Evolutionary conservation across 2,888 invertebrate genomes (phyloP).

Genomic region (Idaea aversata): DNA sequence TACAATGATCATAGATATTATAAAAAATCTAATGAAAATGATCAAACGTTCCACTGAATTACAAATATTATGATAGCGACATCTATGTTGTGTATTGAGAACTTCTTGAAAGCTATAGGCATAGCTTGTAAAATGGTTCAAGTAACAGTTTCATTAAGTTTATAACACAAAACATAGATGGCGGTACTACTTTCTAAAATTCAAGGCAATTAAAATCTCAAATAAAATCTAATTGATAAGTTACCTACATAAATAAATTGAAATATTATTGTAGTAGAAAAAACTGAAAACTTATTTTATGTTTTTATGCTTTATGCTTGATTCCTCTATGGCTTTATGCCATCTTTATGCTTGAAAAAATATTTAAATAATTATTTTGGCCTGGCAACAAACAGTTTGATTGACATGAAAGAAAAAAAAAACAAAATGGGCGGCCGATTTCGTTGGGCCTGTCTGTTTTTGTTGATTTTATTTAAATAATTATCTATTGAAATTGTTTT

Average conservation of each 20-base stretch:
- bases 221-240: too few species aligned
- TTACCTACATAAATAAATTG: too few species aligned
- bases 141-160: background rate
- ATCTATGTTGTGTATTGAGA: conserved; percentile 14
- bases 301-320: too few species aligned
- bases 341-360: too few species aligned
- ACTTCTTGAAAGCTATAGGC: background rate
- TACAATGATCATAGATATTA: too few species aligned
- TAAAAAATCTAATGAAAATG: too few species aligned
- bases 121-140: background rate
- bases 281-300: background rate
- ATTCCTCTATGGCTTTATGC: too few species aligned
- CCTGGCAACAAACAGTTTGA: conserved; percentile 32
- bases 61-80: conserved; percentile 6
- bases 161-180: background rate
- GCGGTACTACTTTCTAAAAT: background rate
- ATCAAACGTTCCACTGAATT: background rate
- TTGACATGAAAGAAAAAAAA: conserved; percentile 33
- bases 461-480: conserved; percentile 48
- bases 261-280: background rate
- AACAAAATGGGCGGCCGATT: conserved; percentile 64
- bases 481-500: conserved; percentile 37
- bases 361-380: too few species aligned
- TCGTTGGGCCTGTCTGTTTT: conserved; percentile 34
- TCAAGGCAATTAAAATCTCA: too few species aligned